Base-by-base conservation (phyloP, 2,888 invertebrate genomes). In the Cerastis rubricosa region DNA sequence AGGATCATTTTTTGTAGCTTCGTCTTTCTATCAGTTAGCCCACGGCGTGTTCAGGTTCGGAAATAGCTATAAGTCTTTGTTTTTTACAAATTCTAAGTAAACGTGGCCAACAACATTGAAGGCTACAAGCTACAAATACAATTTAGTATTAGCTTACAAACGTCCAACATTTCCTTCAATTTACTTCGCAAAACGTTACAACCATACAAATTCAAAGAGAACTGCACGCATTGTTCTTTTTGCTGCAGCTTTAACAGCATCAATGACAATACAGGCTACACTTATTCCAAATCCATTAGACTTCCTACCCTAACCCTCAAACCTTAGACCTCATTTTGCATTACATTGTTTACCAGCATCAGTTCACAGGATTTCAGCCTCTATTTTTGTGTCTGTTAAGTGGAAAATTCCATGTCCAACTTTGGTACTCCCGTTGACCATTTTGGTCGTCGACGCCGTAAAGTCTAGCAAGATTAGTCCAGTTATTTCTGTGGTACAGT, bases 401-500 rank as follows among this genome's bases (percentile, higher is more conserved):
- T 76, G 64, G 72, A 82, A 67, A 83, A 83, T 84, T 81, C 81
- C 73, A 72, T 87, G 76, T 57, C 61, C 61, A 73, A 70, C 63
- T 81, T 81, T 79, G 78, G 80, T 83, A 76, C 79, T 80, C 78
- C 77, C 79, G 88, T 83, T 91, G 89, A 90, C 92, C 91, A 89
- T 92, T 91, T 92, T 86, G 84, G 91, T 89, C 87, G 81, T 85
- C 82, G 92, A 76, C 93, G 93, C 93, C 93, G 88, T 88, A 86
- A 89, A 90, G 93, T 93, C 93, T 93, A 87, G 88, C 85, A 85
- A 87, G 89, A 89, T 89, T 88, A 87, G 89, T 88, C 88, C 89
- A 90, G 92, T 90, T 92, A 92, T 92, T 92, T 92, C 90, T 92
- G 90, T 89, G 85, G 89, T 89, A 86, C 83, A 80, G 88, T 93